Conservation (phyloP, 1,140 invertebrate genomes). For the Choristoneura fumiferana region DNA sequence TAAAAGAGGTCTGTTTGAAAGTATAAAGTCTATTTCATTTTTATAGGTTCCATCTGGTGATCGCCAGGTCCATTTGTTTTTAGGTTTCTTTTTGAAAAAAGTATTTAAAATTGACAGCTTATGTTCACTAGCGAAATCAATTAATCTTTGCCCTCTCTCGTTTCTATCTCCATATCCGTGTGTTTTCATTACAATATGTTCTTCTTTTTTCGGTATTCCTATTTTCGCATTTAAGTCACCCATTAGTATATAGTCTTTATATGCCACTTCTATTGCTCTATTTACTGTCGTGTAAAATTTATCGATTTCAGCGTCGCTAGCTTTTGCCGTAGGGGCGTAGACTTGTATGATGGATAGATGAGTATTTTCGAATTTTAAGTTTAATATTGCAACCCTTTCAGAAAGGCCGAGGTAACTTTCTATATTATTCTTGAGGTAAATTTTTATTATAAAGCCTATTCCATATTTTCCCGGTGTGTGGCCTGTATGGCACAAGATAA, state of each 20-base stretch:
- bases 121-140: not conserved
- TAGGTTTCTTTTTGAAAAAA: constrained; percentile 4
- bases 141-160: not conserved
- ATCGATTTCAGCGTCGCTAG: not conserved
- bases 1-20: not conserved
- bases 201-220: not conserved
- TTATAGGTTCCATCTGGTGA: not conserved
- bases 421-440: not conserved
- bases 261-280: not conserved
- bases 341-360: not conserved
- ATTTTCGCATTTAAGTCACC: constrained; percentile 6
- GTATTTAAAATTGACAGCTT: constrained; percentile 1
- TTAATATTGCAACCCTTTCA: not conserved
- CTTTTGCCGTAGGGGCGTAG: not conserved
- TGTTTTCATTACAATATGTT: not conserved
- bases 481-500: not conserved
- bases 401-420: not conserved
- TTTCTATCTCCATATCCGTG: constrained; percentile 10
- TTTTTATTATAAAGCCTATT: constrained; percentile 8
- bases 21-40: constrained; percentile 6
- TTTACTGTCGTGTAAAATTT: not conserved
- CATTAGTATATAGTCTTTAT: not conserved
- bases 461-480: not conserved
- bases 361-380: not conserved
- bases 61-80: constrained; percentile 4